Evolutionary conservation across 2,113 vertebrate species (phyloP), one percentile per base, ranked within the genome.

Genomic region (Vulpes vulpes): DNA sequence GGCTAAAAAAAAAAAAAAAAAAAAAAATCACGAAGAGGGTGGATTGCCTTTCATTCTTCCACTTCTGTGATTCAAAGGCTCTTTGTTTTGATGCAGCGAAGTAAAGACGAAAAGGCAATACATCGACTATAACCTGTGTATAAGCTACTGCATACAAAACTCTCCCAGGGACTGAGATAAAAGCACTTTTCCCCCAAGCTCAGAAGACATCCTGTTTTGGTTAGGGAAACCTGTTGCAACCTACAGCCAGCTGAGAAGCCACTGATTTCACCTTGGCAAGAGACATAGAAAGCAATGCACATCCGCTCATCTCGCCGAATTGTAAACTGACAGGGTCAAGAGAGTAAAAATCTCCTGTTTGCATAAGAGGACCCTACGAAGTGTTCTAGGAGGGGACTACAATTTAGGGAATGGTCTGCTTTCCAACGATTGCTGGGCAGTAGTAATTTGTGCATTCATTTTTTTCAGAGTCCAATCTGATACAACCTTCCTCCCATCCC

Each of bases 41-140:
- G 57, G 67, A 76, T 76, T 43, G 32, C 89, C 30, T 87, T 96
- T 85, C 60, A 55, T 55, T 23, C 83, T 55, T 43, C 53, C 15
- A 14, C 23, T 81, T 89, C 55, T 20, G 20, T 67, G 85, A 94
- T 22, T 83, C 43, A 65, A 92, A 65, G 79, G 23, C 23, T 74
- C 5, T 94, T 95, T 65, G 73, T 86, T 96, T n/a, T 93, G 74
- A 22, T 85, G 90, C 1, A 90, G 60, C 82, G 55, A 89, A 97
- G 86, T 85, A 82, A 94, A 80, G 89, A 78, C 0, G 30, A 76
- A 80, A 95, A 84, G 57, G 64, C 6, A 76, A 57, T 30, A 93
- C 67, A 71, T 2, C 32, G 38, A 87, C n/a, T 43, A 14, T 25
- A 57, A 1, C 16, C 22, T 71, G 22, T 16, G 30, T 14, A 19